Base-by-base conservation (phyloP, 92 coral and sea anemone genomes). In the Ricordea florida region DNA sequence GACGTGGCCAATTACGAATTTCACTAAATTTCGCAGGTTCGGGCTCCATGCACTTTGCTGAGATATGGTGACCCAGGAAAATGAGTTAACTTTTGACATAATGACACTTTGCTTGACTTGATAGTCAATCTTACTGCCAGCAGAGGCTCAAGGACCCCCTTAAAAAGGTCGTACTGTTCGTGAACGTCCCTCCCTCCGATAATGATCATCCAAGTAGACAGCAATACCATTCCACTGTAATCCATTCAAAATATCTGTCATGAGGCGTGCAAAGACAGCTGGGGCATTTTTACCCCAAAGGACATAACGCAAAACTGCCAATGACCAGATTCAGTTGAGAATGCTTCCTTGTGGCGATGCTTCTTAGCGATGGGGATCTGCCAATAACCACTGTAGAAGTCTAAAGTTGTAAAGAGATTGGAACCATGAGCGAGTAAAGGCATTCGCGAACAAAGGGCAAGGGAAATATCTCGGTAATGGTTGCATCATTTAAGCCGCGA, bases 311-410 rank as follows among this genome's bases (percentile, higher is more conserved):
- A n/a, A n/a, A n/a, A 82, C 60, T 74, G 34, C 79, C 89, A 66
- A 52, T 76, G 72, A 5, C 88, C 72, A 10, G 68, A 36, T 25
- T 46, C 85, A 14, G 79, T 69, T 58, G 78, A 24, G 45, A 79
- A 79, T 11, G 85, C 85, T 11, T 78, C 57, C 43, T 69, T 79
- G 24, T 70, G 79, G n/a, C n/a, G n/a, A n/a, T n/a, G n/a, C n/a
- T n/a, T n/a, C n/a, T n/a, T n/a, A n/a, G n/a, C n/a, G n/a, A n/a
- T n/a, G n/a, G n/a, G 81, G 40, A 79, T 79, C 47, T 80, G 75
- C 82, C 76, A 81, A 52, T 83, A 75, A 10, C 83, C 72, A 22
- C 88, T 75, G n/a, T n/a, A n/a, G n/a, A n/a, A n/a, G n/a, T n/a
- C n/a, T n/a, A n/a, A n/a, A n/a, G n/a, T n/a, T n/a, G n/a, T n/a